Evolutionary conservation across 30 jellyfish, hydroid and myxozoan species (phyloP).

Genomic region (Aurelia coerulea): DNA sequence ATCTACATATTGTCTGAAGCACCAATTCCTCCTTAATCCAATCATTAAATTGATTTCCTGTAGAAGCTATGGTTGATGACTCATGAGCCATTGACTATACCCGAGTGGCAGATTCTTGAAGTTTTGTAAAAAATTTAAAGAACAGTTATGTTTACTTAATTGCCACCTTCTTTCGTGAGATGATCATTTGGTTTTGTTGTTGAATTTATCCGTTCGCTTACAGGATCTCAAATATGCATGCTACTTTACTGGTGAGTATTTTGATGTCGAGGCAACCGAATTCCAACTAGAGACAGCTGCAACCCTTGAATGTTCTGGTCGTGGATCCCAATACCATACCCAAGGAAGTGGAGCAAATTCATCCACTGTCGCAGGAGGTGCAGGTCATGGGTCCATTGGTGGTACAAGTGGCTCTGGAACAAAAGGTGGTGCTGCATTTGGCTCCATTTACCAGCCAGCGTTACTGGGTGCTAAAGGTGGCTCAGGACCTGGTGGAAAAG

Average conservation of each 20-base stretch:
- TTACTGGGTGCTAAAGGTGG: slow-evolving; percentile 65
- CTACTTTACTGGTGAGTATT: slow-evolving; percentile 66
- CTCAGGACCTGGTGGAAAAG: slow-evolving; percentile 39
- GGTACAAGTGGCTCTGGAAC: slow-evolving; percentile 29
- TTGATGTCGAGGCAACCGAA: slow-evolving; percentile 76
- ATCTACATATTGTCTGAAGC: too few relatives aligned
- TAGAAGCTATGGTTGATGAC: too few relatives aligned
- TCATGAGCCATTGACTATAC: too few relatives aligned
- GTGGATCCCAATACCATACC: slow-evolving; percentile 33
- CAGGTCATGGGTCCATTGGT: slow-evolving; percentile 74
- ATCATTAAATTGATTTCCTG: too few relatives aligned
- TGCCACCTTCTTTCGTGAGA: too few relatives aligned
- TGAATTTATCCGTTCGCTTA: neutral
- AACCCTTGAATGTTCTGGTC: slow-evolving; percentile 55
- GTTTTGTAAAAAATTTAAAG: too few relatives aligned
- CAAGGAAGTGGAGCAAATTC: slow-evolving; percentile 47
- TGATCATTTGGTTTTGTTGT: too few relatives aligned
- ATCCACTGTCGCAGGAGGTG: slow-evolving; percentile 57
- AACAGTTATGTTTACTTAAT: too few relatives aligned
- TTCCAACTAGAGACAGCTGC: slow-evolving; percentile 65
- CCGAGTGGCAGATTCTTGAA: too few relatives aligned
- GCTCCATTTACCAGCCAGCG: slow-evolving; percentile 55
- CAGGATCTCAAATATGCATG: slow-evolving; percentile 64
- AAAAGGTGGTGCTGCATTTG: slow-evolving; percentile 49
- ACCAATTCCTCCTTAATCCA: too few relatives aligned